These are phyloP conservation scores for Sapayoa aenigma DNA, from an alignment of 2,113 vertebrate genomes.

Conservation along the genomic window DNA sequence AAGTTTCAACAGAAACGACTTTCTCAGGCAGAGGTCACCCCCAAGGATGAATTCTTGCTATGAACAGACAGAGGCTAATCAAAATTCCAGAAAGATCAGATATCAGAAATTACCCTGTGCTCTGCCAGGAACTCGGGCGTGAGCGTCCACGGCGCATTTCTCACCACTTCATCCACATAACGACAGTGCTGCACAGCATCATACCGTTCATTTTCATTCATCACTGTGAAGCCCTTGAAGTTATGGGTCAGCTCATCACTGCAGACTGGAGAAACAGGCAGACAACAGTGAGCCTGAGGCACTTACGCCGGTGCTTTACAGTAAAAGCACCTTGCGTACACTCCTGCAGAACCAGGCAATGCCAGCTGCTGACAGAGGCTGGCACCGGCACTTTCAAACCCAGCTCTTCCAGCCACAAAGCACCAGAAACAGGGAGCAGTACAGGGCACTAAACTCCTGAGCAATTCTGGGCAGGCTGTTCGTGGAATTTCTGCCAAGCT, in stretches of 20 bases:
- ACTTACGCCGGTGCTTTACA: neutral
- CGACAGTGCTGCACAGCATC: conserved; percentile 95
- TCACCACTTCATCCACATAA: conserved; percentile 95
- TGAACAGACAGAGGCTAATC: neutral
- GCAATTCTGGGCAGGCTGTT: neutral
- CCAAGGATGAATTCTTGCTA: neutral
- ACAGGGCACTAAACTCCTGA: neutral
- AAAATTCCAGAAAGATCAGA: neutral
- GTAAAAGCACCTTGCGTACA: neutral
- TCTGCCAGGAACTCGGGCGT: conserved; percentile 88
- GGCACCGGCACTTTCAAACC: neutral
- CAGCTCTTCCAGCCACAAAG: neutral
- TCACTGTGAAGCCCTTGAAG: conserved; percentile 98
- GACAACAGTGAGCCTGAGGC: neutral
- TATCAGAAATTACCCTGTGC: conserved; percentile 81
- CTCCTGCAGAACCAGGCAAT: neutral
- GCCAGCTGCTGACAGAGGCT: neutral
- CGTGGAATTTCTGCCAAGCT: neutral
- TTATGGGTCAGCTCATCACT: conserved; percentile 96
- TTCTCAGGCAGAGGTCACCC: neutral
- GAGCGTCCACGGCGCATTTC: conserved; percentile 94
- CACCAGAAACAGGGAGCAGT: fast-evolving
- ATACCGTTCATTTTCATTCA: conserved; percentile 95
- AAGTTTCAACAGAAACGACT: neutral
- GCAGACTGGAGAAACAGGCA: conserved; percentile 81